Base-by-base conservation (phyloP, 2,113 vertebrate genomes). In the Athene cunicularia region DNA sequence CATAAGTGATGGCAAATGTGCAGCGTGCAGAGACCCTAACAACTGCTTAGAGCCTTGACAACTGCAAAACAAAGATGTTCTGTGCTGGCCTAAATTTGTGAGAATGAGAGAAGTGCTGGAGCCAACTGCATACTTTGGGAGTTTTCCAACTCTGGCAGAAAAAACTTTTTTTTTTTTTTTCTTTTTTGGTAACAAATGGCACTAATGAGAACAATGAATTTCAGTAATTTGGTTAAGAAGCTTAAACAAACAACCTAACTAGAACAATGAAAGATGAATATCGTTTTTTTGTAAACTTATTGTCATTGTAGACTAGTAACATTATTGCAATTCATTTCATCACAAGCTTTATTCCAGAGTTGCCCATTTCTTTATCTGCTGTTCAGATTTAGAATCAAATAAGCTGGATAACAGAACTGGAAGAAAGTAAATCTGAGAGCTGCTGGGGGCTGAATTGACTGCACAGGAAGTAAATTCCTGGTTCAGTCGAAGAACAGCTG, bases 181-280 rank as follows among this genome's bases (percentile, higher is more conserved):
- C 4, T 60, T 88, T 85, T 96, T 93, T 96, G 93, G 66, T 93
- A 94, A 88, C 86, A 96, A 98, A 97, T 88, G 88, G 77, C 81
- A 89, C 83, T 94, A 97, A 90, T 89, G 86, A 96, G 45, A 91
- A 97, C 74, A 95, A 95, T 86, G 68, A 71, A 82, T 88, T 86
- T 97, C 92, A 85, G 35, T 96, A 97, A 97, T 97, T 98, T 84
- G 56, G 70, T 88, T 96, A 95, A 94, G 76, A 93, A 70, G 83
- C 76, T 96, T 97, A 97, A 91, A 87, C 86, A 97, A 98, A 86
- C 90, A 96, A 73, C 53, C 67, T 90, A 90, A 92, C 83, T 91
- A 92, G 58, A 95, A 95, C 91, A 93, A 95, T 94, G 85, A 94
- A 95, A 96, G 83, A 89, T 72, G 80, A 96, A 95, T 89, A 81